Evolutionary conservation across 2,888 invertebrate genomes (phyloP), one percentile per base, ranked within the genome.

Genomic region (Prosopocoilus inquinatus): DNA sequence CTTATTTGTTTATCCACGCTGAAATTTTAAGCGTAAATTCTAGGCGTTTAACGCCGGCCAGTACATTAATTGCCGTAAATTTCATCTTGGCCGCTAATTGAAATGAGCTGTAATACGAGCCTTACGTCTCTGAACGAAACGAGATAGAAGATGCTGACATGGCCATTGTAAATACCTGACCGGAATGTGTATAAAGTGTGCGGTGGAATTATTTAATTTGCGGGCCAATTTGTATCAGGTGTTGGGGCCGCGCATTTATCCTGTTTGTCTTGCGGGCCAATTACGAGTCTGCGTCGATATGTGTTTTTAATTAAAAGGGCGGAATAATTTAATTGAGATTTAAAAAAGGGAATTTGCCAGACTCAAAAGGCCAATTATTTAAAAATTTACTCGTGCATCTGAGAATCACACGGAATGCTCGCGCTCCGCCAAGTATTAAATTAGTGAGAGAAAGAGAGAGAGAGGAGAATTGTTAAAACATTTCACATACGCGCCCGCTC

Each of bases 251-350:
- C 20, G 20, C 20, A 28, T 28, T 28, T 48, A 56, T 60, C 52
- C 56, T 63, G 59, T 62, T 64, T 62, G 62, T 62, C 62, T 60
- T 58, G 56, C 47, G 20, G 57, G 60, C 59, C 62, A 64, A 64
- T 64, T 64, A 64, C 53, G 44, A 61, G 51, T 59, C 56, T 57
- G 53, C 60, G 51, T 51, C 61, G 64, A 66, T 66, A 67, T 66
- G 66, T 66, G 66, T 64, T 66, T 66, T 65, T 64, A 68, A 67
- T 67, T 68, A 66, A 67, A 65, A 65, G 59, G 48, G 60, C 58
- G 63, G 63, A 67, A 67, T 66, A 66, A 68, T 67, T 66, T 64
- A 64, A 66, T 65, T 62, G 65, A 62, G 41, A 38, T 45, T 55
- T 54, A 50, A 13, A 13, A 9, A 41, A 11, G 16, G 9, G 36